Evolutionary conservation across 2,797 vertebrate species (phyloP), one percentile per base, ranked within the genome.

Genomic region (Sphenodon punctatus): DNA sequence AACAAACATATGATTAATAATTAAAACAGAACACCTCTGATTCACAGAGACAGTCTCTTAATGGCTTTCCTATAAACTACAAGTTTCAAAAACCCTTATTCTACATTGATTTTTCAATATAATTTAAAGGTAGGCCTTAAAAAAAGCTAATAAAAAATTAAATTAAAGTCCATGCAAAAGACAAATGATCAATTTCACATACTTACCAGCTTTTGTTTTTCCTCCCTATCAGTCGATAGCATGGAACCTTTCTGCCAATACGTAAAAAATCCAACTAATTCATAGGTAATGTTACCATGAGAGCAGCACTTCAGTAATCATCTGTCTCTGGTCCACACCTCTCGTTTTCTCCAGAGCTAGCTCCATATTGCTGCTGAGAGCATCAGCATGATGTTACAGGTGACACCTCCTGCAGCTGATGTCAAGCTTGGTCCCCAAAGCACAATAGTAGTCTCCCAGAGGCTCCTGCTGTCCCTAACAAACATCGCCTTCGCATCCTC

Each of bases 331-430:
- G 70, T 8, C 72, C 94, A 67, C 79, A 77, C 76, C 90, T 84
- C 68, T 76, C 60, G 85, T 32, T 82, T 85, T 86, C 86, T 81
- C 80, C 16, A 67, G 60, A 4, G 30, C 76, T 22, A 80, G 74
- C 65, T 90, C 91, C 89, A 88, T 82, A 58, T 22, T 25, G 74
- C 78, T 38, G 78, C 76, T 86, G 85, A 46, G 88, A 75, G 89
- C 93, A 59, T 94, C 92, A 92, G 81, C 88, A 72, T 90, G 91
- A 90, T 67, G 86, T 93, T 94, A 93, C 93, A 92, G 92, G 92
- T 95, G 94, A 76, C 91, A 93, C 82, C 93, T 93, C 93, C 93
- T 14, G 74, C 43, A 69, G 92, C 89, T 91, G 91, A 92, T 92
- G 93, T 56, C 90, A 92, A 85, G 61, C 90, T 85, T 49, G 0